Base-by-base conservation (phyloP, 2,113 vertebrate species). In the Gadus chalcogrammus region DNA sequence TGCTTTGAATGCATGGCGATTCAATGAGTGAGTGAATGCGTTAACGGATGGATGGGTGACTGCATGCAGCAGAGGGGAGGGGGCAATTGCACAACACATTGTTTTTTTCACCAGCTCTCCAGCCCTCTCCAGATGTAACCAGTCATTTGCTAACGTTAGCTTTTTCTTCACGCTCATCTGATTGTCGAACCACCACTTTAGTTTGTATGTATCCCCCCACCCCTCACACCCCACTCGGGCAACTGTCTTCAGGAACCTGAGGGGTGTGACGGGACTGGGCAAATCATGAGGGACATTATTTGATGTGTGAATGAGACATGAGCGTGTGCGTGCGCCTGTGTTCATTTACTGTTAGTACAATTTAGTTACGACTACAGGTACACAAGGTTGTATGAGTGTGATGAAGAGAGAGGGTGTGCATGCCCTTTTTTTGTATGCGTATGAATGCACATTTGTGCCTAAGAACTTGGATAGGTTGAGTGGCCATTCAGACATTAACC, bases 371-470 rank as follows among this genome's bases (percentile, higher is more conserved):
- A 87, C 82, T 87, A 87, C 87, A 88, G 89, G 88, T 89, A 91
- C 89, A 88, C 86, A 77, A 86, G 83, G 84, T 79, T 79, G 80
- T 79, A 80, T 67, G 77, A 85, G 83, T 87, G 15, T 58, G 15
- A 35, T 35, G 31, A 7, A 35, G 31, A 35, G 31, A 35, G 31
- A 35, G 31, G 31, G 31, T 35, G 31, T 35, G 31, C 31, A 35
- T 35, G 31, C 31, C 75, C 79, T 86, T 83, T 79, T 85, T 72
- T 74, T 80, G 65, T 81, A 66, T 79, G 82, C 85, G 87, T 89
- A 80, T 88, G 86, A 90, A 89, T 89, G 90, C 91, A 92, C 91
- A 92, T 89, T 88, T 88, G 90, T 92, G 92, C 90, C 91, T 91
- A 91, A 88, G 89, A 91, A 88, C 89, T 90, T 84, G 82, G 89